Evolutionary conservation across 2,888 invertebrate genomes (phyloP).

Genomic region (Athalia rosae): DNA sequence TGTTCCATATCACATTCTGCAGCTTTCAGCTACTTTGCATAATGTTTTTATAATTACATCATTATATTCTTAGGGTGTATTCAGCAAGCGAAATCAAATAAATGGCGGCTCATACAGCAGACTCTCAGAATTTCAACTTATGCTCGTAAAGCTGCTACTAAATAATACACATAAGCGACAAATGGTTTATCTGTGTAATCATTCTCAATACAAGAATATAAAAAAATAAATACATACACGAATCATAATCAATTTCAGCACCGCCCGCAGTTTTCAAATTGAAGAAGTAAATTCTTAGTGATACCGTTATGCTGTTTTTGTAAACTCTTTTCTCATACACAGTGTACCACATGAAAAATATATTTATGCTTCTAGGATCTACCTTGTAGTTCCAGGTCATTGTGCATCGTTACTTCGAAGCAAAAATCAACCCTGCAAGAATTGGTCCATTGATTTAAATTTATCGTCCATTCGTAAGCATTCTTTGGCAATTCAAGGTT

Average conservation of each 20-base stretch:
- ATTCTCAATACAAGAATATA: not conserved
- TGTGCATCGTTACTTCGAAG: conserved; percentile 12
- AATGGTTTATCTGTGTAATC: not conserved
- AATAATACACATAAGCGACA: conserved; percentile 9
- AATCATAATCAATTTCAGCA: conserved; percentile 14
- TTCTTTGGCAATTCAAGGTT: not conserved
- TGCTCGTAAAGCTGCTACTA: conserved; percentile 42
- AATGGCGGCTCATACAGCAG: conserved; percentile 27
- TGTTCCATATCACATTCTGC: conserved; percentile 45
- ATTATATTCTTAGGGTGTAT: conserved; percentile 34
- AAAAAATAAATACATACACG: not conserved
- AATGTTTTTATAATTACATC: conserved; percentile 42
- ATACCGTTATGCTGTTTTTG: conserved; percentile 1
- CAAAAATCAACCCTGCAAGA: conserved; percentile 25
- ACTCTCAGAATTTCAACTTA: conserved; percentile 41
- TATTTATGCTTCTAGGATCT: conserved; percentile 27
- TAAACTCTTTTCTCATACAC: conserved; percentile 23
- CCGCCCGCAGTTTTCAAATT: conserved; percentile 1
- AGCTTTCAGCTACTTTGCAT: conserved; percentile 45
- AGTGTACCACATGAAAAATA: conserved; percentile 22
- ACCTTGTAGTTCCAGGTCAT: conserved; percentile 5
- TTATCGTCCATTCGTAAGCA: conserved; percentile 28
- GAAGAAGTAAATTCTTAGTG: not conserved
- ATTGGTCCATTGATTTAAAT: conserved; percentile 41
- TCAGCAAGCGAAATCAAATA: conserved; percentile 38